Base-by-base conservation (phyloP, 2,797 vertebrate species). In the Macroramphosus scolopax region DNA sequence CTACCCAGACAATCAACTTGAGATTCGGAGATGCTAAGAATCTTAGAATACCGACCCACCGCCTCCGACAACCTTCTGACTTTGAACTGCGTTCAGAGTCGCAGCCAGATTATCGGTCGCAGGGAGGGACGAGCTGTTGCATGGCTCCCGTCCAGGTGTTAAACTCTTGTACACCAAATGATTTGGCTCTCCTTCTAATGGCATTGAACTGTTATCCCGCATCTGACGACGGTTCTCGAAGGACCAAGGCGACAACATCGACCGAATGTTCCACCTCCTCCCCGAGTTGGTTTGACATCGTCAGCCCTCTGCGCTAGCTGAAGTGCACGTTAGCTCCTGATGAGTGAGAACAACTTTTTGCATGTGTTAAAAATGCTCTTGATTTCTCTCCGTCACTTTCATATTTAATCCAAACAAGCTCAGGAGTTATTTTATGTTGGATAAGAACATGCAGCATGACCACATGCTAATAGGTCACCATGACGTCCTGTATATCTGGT, bases 141-240 rank as follows among this genome's bases (percentile, higher is more conserved):
- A 66, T 61, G 55, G 54, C 46, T 48, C 52, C 52, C 25, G 40
- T 63, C 68, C 56, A 63, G 63, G 68, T 64, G 61, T 60, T 73
- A 68, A 77, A 68, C 51, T 72, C 70, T 63, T 5, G 17, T 16
- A 45, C 34, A 51, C 62, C 71, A 75, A 73, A 78, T 66, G 44
- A 59, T 73, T 67, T 74, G 72, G 57, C 68, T 75, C 43, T 63
- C 67, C 66, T 67, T 77, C 54, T 33, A 31, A 63, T 60, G 77
- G 42, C 74, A 80, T 61, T 78, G 55, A 77, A 65, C 35, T n/a
- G 16, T 44, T 53, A 63, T 75, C 53, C 51, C 56, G 26, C 30
- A 35, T 30, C 40, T 17, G 55, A 58, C 67, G 71, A 65, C 45
- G 36, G 54, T 74, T 51, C 68, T 75, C 56, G 4, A 1, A 72